A percentile compares a stretch with the other conserved stretches of the same genome.
These are phyloP conservation scores for Harpagus bidentatus DNA, from an alignment of 2,113 vertebrate species.

Conservation along the genomic window DNA sequence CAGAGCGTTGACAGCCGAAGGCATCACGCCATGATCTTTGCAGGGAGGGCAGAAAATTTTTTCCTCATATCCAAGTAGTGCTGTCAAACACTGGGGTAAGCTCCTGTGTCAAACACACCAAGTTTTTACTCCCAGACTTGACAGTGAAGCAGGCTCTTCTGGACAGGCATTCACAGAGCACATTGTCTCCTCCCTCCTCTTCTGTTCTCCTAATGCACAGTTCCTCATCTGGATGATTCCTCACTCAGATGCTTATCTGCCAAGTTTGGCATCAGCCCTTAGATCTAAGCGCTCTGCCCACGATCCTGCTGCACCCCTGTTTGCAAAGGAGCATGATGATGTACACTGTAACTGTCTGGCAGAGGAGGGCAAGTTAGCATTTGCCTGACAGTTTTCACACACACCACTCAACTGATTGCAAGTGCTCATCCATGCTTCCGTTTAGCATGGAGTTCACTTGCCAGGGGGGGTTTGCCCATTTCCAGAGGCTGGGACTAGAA, in stretches of 20 bases:
- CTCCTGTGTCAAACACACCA: not conserved
- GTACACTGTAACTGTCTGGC: not conserved
- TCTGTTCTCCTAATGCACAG: not conserved
- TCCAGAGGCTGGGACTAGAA: not conserved
- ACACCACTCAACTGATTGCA: not conserved
- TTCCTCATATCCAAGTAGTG: not conserved
- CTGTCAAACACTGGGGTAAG: not conserved
- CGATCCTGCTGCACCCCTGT: conserved; percentile 18
- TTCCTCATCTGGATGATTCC: not conserved
- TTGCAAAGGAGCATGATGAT: conserved; percentile 22
- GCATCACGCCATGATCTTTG: not conserved
- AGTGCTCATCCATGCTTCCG: not conserved
- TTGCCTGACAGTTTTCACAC: conserved; percentile 19
- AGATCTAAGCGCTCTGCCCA: not conserved
- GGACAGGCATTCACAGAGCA: not conserved
- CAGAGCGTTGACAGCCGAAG: not conserved
- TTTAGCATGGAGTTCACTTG: not conserved
- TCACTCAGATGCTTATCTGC: conserved; percentile 30
- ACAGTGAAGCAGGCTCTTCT: not conserved
- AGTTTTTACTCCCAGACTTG: not conserved
- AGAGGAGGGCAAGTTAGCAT: conserved; percentile 42
- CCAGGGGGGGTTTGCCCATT: not conserved
- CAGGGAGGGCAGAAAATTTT: not conserved
- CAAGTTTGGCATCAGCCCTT: not conserved
- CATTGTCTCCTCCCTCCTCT: not conserved